Percentiles rank a stretch among this genome's conserved stretches.
Evolutionary conservation across 2,888 invertebrate genomes (phyloP).

Genomic region (Brachynemurus nebulosus): DNA sequence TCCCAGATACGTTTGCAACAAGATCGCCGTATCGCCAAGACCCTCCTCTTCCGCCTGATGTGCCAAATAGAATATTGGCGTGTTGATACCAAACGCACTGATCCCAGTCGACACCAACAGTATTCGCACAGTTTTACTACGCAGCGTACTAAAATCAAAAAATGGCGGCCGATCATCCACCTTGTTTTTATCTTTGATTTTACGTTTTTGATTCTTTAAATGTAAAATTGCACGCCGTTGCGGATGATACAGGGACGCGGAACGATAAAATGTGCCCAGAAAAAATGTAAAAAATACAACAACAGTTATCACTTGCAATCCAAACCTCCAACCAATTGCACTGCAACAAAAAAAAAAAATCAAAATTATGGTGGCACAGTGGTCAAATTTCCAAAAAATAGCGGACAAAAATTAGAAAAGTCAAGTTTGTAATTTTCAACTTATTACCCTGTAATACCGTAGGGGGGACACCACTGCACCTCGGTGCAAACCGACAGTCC

Average conservation of each 20-base stretch:
- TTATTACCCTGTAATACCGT: no score
- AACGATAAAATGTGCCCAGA: constrained; percentile 75
- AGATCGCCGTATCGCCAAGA: constrained; percentile 32
- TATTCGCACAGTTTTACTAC: constrained; percentile 73
- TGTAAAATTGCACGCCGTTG: constrained; percentile 76
- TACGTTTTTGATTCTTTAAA: constrained; percentile 75
- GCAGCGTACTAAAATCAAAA: constrained; percentile 73
- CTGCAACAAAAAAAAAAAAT: constrained; percentile 34
- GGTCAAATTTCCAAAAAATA: no score
- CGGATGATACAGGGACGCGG: constrained; percentile 78
- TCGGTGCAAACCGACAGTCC: no score
- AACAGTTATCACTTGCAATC: constrained; percentile 75
- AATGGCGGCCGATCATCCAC: constrained; percentile 68
- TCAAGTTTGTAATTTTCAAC: no score
- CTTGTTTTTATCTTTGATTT: constrained; percentile 67
- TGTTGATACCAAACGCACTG: constrained; percentile 69
- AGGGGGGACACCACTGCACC: no score
- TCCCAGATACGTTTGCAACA: constrained; percentile 61
- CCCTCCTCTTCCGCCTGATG: constrained; percentile 69
- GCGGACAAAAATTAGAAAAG: no score
- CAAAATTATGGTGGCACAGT: no score
- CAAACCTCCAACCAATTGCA: constrained; percentile 67
- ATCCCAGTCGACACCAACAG: constrained; percentile 67
- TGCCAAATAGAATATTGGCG: constrained; percentile 71
- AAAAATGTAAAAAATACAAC: constrained; percentile 71